Conservation (phyloP, 2,888 invertebrate species). For the Melinopterus prodromus region DNA sequence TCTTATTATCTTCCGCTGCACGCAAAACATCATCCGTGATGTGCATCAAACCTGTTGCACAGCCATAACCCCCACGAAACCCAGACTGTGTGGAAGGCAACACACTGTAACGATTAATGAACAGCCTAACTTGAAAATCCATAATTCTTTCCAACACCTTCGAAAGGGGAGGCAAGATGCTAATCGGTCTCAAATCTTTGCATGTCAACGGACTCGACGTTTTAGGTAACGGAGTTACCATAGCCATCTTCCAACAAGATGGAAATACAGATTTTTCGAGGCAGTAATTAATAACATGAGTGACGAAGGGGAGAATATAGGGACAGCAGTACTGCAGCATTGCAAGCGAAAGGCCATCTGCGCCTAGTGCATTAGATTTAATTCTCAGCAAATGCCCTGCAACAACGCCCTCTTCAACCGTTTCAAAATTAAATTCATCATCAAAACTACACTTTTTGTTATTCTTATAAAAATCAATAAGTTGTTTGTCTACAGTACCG, state of each 20-base stretch:
- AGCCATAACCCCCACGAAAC: slow-evolving; percentile 29
- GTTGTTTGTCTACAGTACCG: not conserved
- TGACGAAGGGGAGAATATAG: not conserved
- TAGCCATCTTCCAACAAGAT: too few relatives aligned
- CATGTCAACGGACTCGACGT: not conserved
- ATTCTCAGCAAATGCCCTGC: not conserved
- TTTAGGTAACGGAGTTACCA: too few relatives aligned
- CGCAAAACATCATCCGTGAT: not conserved
- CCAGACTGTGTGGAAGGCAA: slow-evolving; percentile 29
- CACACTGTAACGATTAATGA: slow-evolving; percentile 16
- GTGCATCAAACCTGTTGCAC: not conserved
- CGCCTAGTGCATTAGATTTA: not conserved
- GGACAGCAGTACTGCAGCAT: not conserved
- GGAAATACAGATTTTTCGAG: not conserved
- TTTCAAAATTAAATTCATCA: not conserved
- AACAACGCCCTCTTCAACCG: not conserved
- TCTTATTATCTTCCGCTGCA: too few relatives aligned
- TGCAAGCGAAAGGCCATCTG: not conserved
- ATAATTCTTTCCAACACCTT: slow-evolving; percentile 26
- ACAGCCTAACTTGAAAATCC: slow-evolving; percentile 8
- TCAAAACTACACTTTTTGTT: not conserved
- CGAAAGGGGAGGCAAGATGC: slow-evolving; percentile 16
- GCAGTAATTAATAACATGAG: not conserved
- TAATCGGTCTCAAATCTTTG: slow-evolving; percentile 15
- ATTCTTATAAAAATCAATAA: not conserved